These are phyloP conservation scores for Aporophyla lueneburgensis DNA, from an alignment of 2,888 invertebrate genomes.

Conservation along the genomic window DNA sequence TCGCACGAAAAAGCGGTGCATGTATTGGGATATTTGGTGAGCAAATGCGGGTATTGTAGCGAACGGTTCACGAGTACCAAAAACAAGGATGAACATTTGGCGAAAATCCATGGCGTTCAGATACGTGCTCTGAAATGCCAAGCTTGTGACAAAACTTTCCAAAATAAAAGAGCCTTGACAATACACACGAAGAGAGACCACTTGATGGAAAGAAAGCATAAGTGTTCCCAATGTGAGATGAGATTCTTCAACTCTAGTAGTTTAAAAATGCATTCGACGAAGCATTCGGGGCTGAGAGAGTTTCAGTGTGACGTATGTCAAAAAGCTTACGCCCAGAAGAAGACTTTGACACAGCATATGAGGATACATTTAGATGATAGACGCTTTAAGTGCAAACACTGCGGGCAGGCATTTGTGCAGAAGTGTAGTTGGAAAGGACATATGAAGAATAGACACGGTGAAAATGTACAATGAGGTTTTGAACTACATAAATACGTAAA, in stretches of 20 bases:
- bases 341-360: conserved; percentile 71
- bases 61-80: conserved; percentile 69
- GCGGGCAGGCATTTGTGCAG: conserved; percentile 64
- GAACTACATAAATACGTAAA: background rate
- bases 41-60: conserved; percentile 73
- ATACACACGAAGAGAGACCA: conserved; percentile 78
- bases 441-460: conserved; percentile 57
- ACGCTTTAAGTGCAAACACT: conserved; percentile 64
- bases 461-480: conserved; percentile 28
- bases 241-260: conserved; percentile 65
- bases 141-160: conserved; percentile 74
- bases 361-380: conserved; percentile 71
- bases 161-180: conserved; percentile 64
- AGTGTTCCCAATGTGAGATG: conserved; percentile 83
- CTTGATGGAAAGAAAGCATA: conserved; percentile 78
- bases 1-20: conserved; percentile 73
- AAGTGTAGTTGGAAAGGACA: conserved; percentile 65
- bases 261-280: conserved; percentile 74
- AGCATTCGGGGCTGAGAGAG: conserved; percentile 77
- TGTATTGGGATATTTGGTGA: conserved; percentile 21
- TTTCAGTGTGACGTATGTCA: conserved; percentile 79
- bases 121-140: conserved; percentile 70
- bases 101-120: conserved; percentile 71
- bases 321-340: conserved; percentile 69
- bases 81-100: conserved; percentile 74